Percentiles rank a stretch among this genome's conserved stretches.
Conservation (phyloP, 2,888 invertebrate species). For the Hypolimnas misippus region DNA sequence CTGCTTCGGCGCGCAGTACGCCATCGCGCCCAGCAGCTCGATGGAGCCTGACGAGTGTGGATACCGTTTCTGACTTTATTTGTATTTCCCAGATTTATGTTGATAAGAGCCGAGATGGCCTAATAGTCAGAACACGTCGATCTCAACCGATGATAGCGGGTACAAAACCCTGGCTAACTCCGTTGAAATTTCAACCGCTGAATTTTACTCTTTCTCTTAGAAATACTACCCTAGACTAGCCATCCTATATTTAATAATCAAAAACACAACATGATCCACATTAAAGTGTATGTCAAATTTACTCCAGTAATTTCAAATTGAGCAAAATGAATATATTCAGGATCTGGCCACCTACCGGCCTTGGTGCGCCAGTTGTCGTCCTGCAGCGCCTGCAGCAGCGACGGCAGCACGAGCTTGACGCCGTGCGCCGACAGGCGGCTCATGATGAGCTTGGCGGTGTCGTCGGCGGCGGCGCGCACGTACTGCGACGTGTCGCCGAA, state of each 20-base stretch:
- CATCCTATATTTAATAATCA: no score
- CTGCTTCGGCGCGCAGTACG: conserved; percentile 99
- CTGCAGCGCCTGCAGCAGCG: conserved; percentile 95
- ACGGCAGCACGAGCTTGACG: conserved; percentile 97
- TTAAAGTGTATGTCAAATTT: no score
- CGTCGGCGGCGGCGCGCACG: conserved; percentile 98
- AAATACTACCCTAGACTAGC: no score
- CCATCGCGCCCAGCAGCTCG: conserved; percentile 98
- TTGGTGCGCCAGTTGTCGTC: conserved; percentile 99
- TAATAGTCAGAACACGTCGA: no score
- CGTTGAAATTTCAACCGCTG: no score
- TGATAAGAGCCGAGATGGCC: no score
- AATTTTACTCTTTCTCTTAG: no score
- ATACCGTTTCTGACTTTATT: background rate
- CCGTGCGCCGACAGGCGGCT: conserved; percentile 98
- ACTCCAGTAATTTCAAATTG: no score
- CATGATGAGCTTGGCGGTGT: conserved; percentile 97
- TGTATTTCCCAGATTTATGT: background rate
- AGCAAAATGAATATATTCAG: no score
- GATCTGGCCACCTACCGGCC: conserved; percentile 90
- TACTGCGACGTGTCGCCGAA: conserved; percentile 98
- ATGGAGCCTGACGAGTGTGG: conserved; percentile 89
- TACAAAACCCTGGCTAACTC: no score
- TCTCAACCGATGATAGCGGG: no score
- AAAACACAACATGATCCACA: no score